Conservation (phyloP, 2,888 invertebrate genomes). For the Dascillus cervinus region DNA sequence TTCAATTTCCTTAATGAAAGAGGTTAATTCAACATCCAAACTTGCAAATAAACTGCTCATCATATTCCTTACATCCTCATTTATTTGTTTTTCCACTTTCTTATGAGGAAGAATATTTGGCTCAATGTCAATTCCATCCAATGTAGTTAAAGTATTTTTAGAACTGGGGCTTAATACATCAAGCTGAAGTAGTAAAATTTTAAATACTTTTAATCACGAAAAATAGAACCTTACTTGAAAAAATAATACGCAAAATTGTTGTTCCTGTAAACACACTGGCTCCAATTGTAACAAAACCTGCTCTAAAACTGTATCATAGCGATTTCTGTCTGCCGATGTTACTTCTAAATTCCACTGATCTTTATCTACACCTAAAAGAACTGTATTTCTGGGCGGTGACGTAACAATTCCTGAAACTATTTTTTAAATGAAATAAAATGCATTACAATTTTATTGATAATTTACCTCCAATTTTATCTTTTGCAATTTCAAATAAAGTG, state of each 20-base stretch:
- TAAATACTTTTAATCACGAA: neutral
- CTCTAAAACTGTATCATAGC: slow-evolving; percentile 66
- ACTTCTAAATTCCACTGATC: slow-evolving; percentile 58
- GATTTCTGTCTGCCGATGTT: slow-evolving; percentile 50
- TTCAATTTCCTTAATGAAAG: slow-evolving; percentile 80
- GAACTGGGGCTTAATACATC: slow-evolving; percentile 48
- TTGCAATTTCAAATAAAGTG: slow-evolving; percentile 69
- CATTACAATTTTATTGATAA: neutral
- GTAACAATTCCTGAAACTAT: slow-evolving; percentile 20
- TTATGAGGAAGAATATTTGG: slow-evolving; percentile 39
- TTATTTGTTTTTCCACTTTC: slow-evolving; percentile 61
- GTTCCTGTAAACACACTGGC: slow-evolving; percentile 87
- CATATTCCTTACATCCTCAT: slow-evolving; percentile 74
- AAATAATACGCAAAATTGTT: slow-evolving; percentile 89
- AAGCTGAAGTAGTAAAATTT: slow-evolving; percentile 51
- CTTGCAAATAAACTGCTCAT: slow-evolving; percentile 86
- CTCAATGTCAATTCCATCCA: slow-evolving; percentile 42
- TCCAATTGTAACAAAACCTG: slow-evolving; percentile 83
- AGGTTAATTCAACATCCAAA: slow-evolving; percentile 78
- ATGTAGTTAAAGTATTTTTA: slow-evolving; percentile 51
- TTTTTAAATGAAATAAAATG: slow-evolving; percentile 2
- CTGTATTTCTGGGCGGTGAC: slow-evolving; percentile 29
- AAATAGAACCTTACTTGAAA: slow-evolving; percentile 52
- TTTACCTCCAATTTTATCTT: slow-evolving; percentile 42
- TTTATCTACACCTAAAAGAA: slow-evolving; percentile 52